Percentiles rank a stretch among this genome's conserved stretches.
Conservation (phyloP, 1,140 invertebrate species). For the Drosophila rhopaloa region DNA sequence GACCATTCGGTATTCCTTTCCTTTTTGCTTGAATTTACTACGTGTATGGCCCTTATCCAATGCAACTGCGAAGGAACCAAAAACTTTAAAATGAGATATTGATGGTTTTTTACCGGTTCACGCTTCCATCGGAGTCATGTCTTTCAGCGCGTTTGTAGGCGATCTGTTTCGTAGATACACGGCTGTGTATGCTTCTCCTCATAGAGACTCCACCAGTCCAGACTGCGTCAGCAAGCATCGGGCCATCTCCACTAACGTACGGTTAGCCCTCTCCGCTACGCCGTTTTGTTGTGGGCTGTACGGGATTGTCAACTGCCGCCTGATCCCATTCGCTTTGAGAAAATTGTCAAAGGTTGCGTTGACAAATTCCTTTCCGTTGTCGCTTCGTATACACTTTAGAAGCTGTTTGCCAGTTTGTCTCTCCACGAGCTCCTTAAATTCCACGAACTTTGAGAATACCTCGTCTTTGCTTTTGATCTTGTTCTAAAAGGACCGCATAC, state of each 20-base stretch:
- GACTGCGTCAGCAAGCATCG: too few relatives aligned
- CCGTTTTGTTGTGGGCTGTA: too few relatives aligned
- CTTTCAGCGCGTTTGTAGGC: neutral
- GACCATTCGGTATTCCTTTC: neutral
- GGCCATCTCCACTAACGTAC: neutral
- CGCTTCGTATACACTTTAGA: neutral
- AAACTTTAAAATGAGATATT: neutral
- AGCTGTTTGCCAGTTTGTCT: too few relatives aligned
- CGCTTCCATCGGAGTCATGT: neutral
- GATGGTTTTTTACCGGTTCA: neutral
- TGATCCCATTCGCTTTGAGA: neutral
- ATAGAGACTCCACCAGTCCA: too few relatives aligned
- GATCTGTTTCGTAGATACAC: neutral
- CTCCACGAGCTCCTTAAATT: too few relatives aligned
- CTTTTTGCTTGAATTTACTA: neutral
- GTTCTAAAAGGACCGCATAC: constrained; percentile 1
- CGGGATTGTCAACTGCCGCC: constrained; percentile 4
- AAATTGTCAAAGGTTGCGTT: constrained; percentile 1
- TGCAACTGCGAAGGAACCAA: too few relatives aligned
- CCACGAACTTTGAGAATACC: neutral
- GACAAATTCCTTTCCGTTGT: constrained; percentile 1
- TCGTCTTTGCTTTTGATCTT: constrained; percentile 7
- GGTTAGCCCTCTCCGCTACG: neutral
- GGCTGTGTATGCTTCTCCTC: too few relatives aligned
- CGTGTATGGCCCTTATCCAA: neutral